Base-by-base conservation (phyloP, 2,113 vertebrate genomes). In the Plotosus lineatus region DNA sequence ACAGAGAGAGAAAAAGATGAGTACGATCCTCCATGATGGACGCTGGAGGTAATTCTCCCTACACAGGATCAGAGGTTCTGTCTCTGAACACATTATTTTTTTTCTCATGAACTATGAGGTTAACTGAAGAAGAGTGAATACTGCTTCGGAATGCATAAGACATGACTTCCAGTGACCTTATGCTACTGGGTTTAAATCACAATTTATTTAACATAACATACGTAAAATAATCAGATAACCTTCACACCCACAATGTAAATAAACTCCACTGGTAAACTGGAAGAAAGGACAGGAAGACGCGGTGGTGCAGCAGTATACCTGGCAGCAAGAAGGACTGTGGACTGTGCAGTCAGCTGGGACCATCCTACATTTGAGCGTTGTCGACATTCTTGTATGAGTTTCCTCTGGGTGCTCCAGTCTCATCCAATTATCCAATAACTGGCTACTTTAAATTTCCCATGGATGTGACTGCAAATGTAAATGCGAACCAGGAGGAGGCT, bases 141-240 rank as follows among this genome's bases (percentile, higher is more conserved):
- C 38, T 60, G 50, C 55, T 76, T 72, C 50, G 71, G 58, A 69
- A 83, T 79, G 53, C 73, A 66, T 83, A 86, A 84, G 79, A 60
- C 58, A 42, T 48, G 83, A 84, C 82, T 83, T 65, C 65, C 36
- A 80, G 40, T 51, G 36, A 28, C 73, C 77, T 44, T 77, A 38
- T 65, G 78, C 82, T 82, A 81, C 14, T 31, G 82, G 61, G 72
- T 79, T 65, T 28, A 65, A 36, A 0, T n/a, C 75, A 48, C 23
- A 63, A 73, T 65, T 75, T 74, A 66, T 68, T 76, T 71, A 82
- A 71, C 75, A 38, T 66, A 28, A 58, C 55, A 55, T 55, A 12
- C 26, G 1, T 58, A 6, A 19, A 36, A 8, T 63, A 33, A 63
- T 19, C 31, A 36, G 17, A 21, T 63, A 63, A 33, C 31, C 28